Evolutionary conservation across 23 tunicate species (phyloP), one percentile per base, ranked within the genome.

Genomic region (Phallusia fumigata): DNA sequence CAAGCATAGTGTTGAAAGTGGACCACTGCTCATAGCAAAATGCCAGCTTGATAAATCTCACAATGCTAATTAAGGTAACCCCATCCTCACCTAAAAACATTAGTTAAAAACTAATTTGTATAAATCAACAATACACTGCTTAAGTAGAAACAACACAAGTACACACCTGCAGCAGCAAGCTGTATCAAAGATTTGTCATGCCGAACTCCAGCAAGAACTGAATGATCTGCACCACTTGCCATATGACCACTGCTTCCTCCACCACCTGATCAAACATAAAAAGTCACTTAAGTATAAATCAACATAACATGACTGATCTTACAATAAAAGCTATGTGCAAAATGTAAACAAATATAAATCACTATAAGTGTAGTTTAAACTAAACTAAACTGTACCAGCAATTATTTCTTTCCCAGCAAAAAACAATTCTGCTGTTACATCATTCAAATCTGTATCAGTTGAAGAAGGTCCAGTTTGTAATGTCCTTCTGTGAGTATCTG

Each of bases 11-110:
- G 82, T 85, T 82, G 34, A 86, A 94, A 0, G 89, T 89, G n/a
- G 89, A 77, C 98, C 98, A 94, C 75, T 84, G 93, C 74, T 94
- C 94, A 73, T 89, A 94, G 45, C 91, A 94, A 84, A 94, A 94
- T 12, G 98, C 98, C 33, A 94, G 65, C 79, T 94, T 94, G 80
- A 84, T 94, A 74, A 94, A 94, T 1, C 94, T 52, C 19, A 94
- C 90, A 22, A 94, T 88, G 64, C 91, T 86, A 34, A 77, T 82
- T 18, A 94, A 50, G 0, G 94, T 94, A 6, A 94, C 98, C 0
- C 98, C 98, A 82, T 93, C 87, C 49, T 31, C 81, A 34, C 98
- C 98, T 88, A 79, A 58, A 22, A 58, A 13, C 3, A 58, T 58
- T 58, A 6, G 26, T 13, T 13, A 24, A 58, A 58, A 58, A 58